These are phyloP conservation scores for Drosophila gunungcola DNA, from an alignment of 1,140 invertebrate genomes.

Conservation along the genomic window DNA sequence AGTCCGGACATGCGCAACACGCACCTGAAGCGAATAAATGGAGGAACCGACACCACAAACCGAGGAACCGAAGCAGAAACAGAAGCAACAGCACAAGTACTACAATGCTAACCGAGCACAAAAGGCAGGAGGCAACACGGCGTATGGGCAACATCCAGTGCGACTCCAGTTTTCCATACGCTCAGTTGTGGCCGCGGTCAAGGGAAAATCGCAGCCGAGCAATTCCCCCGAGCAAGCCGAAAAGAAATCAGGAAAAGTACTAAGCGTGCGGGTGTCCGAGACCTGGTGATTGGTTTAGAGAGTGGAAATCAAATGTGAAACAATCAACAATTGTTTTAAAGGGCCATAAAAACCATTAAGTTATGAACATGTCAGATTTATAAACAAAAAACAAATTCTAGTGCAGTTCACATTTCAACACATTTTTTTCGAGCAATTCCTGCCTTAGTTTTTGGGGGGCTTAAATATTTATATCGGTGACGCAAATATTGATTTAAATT, in stretches of 20 bases:
- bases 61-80: conserved; percentile 50
- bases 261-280: conserved; percentile 45
- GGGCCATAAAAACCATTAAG: conserved; percentile 64
- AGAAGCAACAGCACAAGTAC: conserved; percentile 76
- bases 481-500: conserved; percentile 75
- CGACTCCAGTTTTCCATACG: conserved; percentile 76
- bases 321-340: conserved; percentile 60
- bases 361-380: conserved; percentile 66
- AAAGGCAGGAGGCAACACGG: conserved; percentile 67
- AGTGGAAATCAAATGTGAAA: conserved; percentile 37
- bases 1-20: conserved; percentile 67
- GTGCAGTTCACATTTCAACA: conserved; percentile 11
- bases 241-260: conserved; percentile 25
- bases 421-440: conserved; percentile 27
- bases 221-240: conserved; percentile 16
- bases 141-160: conserved; percentile 76
- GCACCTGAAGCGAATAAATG: conserved; percentile 35
- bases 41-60: conserved; percentile 37
- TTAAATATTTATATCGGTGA: conserved; percentile 72
- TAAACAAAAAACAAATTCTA: conserved; percentile 52
- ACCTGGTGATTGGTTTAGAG: conserved; percentile 57
- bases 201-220: conserved; percentile 17
- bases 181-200: conserved; percentile 61
- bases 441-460: conserved; percentile 4
- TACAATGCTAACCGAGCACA: conserved; percentile 34